Evolutionary conservation across 1,140 invertebrate genomes (phyloP).

Genomic region (Bombus superbus): DNA sequence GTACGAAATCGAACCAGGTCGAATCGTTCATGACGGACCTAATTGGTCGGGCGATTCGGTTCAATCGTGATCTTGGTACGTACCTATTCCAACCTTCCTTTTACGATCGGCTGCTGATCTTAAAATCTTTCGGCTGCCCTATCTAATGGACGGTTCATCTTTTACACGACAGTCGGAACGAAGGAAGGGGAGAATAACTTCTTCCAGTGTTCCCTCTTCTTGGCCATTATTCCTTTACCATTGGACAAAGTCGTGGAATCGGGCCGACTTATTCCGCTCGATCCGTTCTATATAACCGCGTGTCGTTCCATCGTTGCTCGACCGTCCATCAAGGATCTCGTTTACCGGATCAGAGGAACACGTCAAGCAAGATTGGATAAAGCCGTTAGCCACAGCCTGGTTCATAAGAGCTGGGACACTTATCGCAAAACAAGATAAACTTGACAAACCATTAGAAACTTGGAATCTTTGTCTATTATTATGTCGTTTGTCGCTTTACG

Average conservation of each 20-base stretch:
- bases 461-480: too few species aligned
- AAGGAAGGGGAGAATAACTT: conserved; percentile 4
- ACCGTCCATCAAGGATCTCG: conserved; percentile 64
- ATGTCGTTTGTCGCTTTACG: too few species aligned
- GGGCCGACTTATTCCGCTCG: conserved; percentile 60
- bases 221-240: conserved; percentile 41
- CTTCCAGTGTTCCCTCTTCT: conserved; percentile 13
- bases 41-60: conserved; percentile 20
- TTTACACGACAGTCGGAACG: conserved; percentile 12
- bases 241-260: conserved; percentile 54
- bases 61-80: conserved; percentile 28
- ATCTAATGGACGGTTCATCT: conserved; percentile 56
- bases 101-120: conserved; percentile 8
- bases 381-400: conserved; percentile 20
- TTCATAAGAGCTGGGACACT: neutral
- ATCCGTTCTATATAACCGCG: conserved; percentile 60
- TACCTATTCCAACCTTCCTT: conserved; percentile 1
- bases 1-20: neutral
- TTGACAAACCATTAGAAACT: neutral
- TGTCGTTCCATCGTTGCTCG: conserved; percentile 48
- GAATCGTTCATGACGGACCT: neutral
- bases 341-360: conserved; percentile 37
- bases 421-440: neutral
- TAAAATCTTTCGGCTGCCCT: conserved; percentile 44
- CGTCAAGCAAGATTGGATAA: conserved; percentile 53